These are phyloP conservation scores for Lasioglossum vierecki DNA, from an alignment of 2,888 invertebrate species.

Conservation along the genomic window DNA sequence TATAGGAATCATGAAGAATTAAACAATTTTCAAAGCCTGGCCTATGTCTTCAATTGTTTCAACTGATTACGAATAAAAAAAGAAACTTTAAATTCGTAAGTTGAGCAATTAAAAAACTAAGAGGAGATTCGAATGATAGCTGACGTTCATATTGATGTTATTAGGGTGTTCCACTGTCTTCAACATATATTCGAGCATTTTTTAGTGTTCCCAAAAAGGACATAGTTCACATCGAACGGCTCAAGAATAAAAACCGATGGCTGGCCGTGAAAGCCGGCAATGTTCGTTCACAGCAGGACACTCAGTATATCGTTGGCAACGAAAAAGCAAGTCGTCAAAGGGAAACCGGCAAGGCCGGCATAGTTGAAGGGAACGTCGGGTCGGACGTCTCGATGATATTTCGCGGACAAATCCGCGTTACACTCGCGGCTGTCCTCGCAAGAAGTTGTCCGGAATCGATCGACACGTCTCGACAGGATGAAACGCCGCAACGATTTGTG, in stretches of 20 bases:
- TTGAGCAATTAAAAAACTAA: not conserved
- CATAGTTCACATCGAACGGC: not conserved
- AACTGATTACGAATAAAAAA: too few species aligned
- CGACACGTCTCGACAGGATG: conserved; percentile 43
- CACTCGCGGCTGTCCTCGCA: conserved; percentile 24
- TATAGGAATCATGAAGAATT: too few species aligned
- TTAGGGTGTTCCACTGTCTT: not conserved
- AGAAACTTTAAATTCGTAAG: not conserved
- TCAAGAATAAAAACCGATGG: not conserved
- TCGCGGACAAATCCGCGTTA: conserved; percentile 65
- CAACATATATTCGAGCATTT: not conserved
- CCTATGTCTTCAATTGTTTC: not conserved
- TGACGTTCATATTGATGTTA: not conserved
- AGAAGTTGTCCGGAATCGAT: conserved; percentile 71
- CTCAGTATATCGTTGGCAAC: not conserved
- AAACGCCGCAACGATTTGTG: conserved; percentile 59
- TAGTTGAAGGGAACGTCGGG: conserved; percentile 36
- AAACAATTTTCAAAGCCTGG: not conserved
- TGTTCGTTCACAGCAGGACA: not conserved
- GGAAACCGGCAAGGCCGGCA: conserved; percentile 25
- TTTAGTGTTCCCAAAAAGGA: not conserved
- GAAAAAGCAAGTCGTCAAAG: conserved; percentile 34
- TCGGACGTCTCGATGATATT: conserved; percentile 37
- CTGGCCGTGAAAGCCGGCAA: not conserved
- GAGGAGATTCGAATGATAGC: not conserved